Base-by-base conservation (phyloP, 1,140 invertebrate genomes). In the Aphaenogaster rudis region DNA sequence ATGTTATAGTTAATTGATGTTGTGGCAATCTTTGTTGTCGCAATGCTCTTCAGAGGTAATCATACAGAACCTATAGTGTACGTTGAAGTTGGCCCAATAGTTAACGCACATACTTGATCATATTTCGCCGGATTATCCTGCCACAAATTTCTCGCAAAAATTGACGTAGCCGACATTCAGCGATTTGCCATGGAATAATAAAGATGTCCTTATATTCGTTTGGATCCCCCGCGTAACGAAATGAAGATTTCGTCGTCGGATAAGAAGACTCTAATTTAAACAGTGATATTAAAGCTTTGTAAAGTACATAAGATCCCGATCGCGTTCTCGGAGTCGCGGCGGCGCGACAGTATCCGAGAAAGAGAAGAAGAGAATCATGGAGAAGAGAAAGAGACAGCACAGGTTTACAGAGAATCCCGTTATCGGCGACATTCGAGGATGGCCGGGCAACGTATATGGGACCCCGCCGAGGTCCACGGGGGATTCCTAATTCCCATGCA, bases 401-500 rank as follows among this genome's bases (percentile, higher is more conserved):
- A 11, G 13, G 11, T 50, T 82, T 61, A 84, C 54, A 17, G 13
- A 57, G 61, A 66, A 79, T 90, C 48, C n/a, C 42, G 39, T 84
- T 69, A 54, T 79, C 66, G 45, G 67, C 11, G 42, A 71, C 42
- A 64, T 72, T 80, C 67, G 59, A 59, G 80, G 88, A 90, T 48
- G 69, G 33, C 54, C 61, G 79, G 39, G 42, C 86, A 86, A 88
- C 50, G 36, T 59, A 48, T 54, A 17, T 11, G 64, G 81, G 69
- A 89, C 71, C 91, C 88, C 86, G 88, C 71, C 80, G 61, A 64
- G 88, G 88, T 91, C 92, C 81, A 88, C 87, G 63, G 78, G 91
- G 90, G 88, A 92, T 93, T 91, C 92, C 92, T 92, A 93, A 94
- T 95, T 95, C 93, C 93, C 91, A 95, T 95, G 93, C 93, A 95